Conservation (phyloP, 2,113 vertebrate species). For the Chauna torquata region DNA sequence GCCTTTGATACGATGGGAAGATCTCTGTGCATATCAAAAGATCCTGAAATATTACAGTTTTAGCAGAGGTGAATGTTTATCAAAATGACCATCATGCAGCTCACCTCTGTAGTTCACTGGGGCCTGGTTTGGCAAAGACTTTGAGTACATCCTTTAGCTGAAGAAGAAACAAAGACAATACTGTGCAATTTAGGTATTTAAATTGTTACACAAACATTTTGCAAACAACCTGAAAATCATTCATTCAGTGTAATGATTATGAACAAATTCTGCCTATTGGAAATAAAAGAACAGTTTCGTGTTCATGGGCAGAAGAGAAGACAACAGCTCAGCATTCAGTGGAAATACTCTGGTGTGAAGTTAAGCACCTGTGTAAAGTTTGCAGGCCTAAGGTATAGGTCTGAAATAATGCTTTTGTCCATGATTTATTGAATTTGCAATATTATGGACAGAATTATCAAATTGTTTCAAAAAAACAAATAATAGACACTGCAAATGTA, state of each 20-base stretch:
- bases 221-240: neutral
- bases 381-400: neutral
- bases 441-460: neutral
- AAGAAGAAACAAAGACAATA: neutral
- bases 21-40: neutral
- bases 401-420: neutral
- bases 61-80: neutral
- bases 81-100: neutral
- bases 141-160: neutral
- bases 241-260: neutral
- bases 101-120: neutral
- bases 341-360: neutral
- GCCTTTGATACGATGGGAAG: neutral
- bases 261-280: neutral
- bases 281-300: neutral
- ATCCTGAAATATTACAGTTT: neutral
- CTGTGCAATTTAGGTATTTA: neutral
- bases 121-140: neutral
- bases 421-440: neutral
- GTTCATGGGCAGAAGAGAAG: neutral
- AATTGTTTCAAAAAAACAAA: neutral
- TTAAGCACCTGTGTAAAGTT: neutral
- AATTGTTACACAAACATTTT: neutral
- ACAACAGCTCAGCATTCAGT: neutral
- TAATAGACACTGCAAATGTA: neutral